Conservation (phyloP, 2,113 vertebrate genomes). For the Rhegmatorhina hoffmannsi region DNA sequence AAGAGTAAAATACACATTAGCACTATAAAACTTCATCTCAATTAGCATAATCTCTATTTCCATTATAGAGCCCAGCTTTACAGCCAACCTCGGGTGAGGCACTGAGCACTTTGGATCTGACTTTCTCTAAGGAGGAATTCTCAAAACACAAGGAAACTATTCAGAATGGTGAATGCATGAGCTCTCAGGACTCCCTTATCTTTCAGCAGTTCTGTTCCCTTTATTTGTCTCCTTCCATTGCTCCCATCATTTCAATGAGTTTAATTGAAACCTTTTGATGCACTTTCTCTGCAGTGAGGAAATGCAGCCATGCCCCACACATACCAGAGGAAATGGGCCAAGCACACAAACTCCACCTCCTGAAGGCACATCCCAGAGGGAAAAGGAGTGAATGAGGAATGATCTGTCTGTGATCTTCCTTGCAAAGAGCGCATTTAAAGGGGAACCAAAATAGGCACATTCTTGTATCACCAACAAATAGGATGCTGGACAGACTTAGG, state of each 20-base stretch:
- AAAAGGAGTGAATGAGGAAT: background rate
- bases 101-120: background rate
- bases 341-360: background rate
- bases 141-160: constrained; percentile 22
- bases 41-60: constrained; percentile 66
- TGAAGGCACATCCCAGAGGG: background rate
- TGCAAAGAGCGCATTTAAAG: background rate
- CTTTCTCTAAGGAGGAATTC: background rate
- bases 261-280: background rate
- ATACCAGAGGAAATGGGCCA: background rate
- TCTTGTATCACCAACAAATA: background rate
- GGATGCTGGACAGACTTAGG: background rate
- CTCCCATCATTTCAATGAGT: background rate
- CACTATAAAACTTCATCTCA: constrained; percentile 47
- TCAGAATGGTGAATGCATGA: background rate
- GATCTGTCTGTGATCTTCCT: background rate
- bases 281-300: background rate
- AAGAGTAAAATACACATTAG: constrained; percentile 46
- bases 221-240: background rate
- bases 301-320: background rate
- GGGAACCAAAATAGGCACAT: background rate
- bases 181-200: background rate
- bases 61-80: constrained; percentile 36
- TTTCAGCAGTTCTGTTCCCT: background rate
- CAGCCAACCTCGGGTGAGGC: background rate